Base-by-base conservation (phyloP, 2,113 vertebrate genomes). In the Etheostoma spectabile region DNA sequence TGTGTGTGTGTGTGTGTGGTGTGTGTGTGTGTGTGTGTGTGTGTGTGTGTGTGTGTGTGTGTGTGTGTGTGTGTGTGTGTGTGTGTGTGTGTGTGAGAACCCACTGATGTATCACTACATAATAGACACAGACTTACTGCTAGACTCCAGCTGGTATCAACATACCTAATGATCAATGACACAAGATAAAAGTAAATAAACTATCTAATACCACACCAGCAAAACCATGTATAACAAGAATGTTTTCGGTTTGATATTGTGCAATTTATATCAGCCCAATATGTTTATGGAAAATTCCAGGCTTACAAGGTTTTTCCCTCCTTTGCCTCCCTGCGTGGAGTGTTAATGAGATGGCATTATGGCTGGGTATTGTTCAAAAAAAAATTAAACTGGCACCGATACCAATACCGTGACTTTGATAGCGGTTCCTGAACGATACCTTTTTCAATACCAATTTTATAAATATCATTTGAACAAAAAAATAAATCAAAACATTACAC, bases 81-180 rank as follows among this genome's bases (percentile, higher is more conserved):
- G 30, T 30, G 30, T 19, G 35, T 48, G 60, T 30, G 30, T 77
- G 81, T 66, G 49, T 27, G 79, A 48, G 71, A 27, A 30, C 45
- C 13, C 53, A 27, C 21, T 82, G 67, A 72, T 4, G 8, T 64
- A 57, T 77, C 22, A 57, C 42, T 55, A 8, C n/a, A 42, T 57
- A 22, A 60, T 46, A 30, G 27, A 57, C 27, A 81, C 24, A 38
- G 10, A 60, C 51, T 42, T 53, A 16, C 49, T 55, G 8, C 70
- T 66, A 21, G 19, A 59, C 24, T 55, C 6, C 42, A 51, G 8
- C 49, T 33, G n/a, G 18, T 48, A 16, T 51, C 53, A 15, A 64
- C 33, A 18, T 51, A 51, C 2, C 2, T 13, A 45, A 30, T 6
- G 5, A 30, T 48, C 8, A 51, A 12, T 65, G 42, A 51, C 4